Percentiles rank a stretch among this genome's conserved stretches.
Conservation (phyloP, 2,888 invertebrate genomes). For the Caenorhabditis macrosperma region DNA sequence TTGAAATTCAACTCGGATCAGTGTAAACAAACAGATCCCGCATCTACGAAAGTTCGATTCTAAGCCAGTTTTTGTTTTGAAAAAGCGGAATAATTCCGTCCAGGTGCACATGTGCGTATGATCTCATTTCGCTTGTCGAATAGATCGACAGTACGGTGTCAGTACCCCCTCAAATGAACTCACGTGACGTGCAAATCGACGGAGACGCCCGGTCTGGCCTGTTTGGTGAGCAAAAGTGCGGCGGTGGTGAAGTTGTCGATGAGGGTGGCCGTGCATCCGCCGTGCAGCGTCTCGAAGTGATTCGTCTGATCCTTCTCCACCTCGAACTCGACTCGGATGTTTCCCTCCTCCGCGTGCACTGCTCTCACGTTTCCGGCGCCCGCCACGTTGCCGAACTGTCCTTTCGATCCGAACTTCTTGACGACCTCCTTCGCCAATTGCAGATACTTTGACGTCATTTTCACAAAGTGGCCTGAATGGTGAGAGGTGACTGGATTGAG, state of each 20-base stretch:
- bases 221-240: slow-evolving; percentile 79
- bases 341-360: slow-evolving; percentile 69
- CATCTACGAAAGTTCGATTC: no score
- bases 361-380: slow-evolving; percentile 57
- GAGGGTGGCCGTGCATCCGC: slow-evolving; percentile 76
- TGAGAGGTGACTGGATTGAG: neutral
- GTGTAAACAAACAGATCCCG: no score
- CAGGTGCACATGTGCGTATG: no score
- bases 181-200: slow-evolving; percentile 90
- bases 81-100: no score
- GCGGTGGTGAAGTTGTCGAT: slow-evolving; percentile 77
- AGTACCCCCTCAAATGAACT: slow-evolving; percentile 80
- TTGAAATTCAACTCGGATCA: no score
- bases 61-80: no score
- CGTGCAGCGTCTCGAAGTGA: slow-evolving; percentile 72
- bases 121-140: no score
- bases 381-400: slow-evolving; percentile 21
- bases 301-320: slow-evolving; percentile 73
- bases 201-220: slow-evolving; percentile 86
- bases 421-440: slow-evolving; percentile 45
- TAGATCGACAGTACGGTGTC: no score
- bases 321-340: slow-evolving; percentile 73
- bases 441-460: slow-evolving; percentile 43
- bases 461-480: neutral
- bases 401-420: slow-evolving; percentile 23